Base-by-base conservation (phyloP, 2,888 invertebrate genomes). In the Stenodera caucasica region DNA sequence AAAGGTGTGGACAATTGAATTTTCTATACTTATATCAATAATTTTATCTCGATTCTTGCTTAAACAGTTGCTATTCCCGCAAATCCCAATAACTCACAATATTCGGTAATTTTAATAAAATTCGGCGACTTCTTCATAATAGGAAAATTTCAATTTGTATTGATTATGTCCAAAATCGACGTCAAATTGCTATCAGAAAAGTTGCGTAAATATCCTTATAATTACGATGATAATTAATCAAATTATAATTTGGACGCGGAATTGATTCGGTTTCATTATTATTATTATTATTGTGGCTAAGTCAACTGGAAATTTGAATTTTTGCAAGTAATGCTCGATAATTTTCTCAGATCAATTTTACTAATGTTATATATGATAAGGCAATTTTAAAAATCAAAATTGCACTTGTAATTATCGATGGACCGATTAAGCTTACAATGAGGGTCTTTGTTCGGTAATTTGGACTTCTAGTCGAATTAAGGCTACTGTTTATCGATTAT, bases 41-140 rank as follows among this genome's bases (percentile, higher is more conserved):
- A 64, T 55, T 66, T 70, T 70, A 70, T 70, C 70, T 57, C 54
- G 45, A 57, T 60, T 65, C 65, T 62, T 66, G 66, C 62, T 63
- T 66, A 64, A 66, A 64, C 65, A 60, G 64, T 67, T 67, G 63
- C 58, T 60, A n/a, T n/a, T n/a, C n/a, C n/a, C n/a, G n/a, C n/a
- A n/a, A n/a, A n/a, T n/a, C n/a, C n/a, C n/a, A n/a, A n/a, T n/a
- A n/a, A n/a, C n/a, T n/a, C n/a, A n/a, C n/a, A n/a, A n/a, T n/a
- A n/a, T n/a, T n/a, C n/a, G n/a, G n/a, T n/a, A n/a, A n/a, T n/a
- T n/a, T n/a, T n/a, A n/a, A n/a, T n/a, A n/a, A n/a, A n/a, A n/a
- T n/a, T n/a, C n/a, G n/a, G n/a, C n/a, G n/a, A n/a, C n/a, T n/a
- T n/a, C n/a, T n/a, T n/a, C n/a, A n/a, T n/a, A n/a, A n/a, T n/a